A percentile compares a stretch with the other conserved stretches of the same genome.
phyloP scores from a whole-genome alignment of 1,140 invertebrate genomes.

The Potamilus streckersoni region DNA sequence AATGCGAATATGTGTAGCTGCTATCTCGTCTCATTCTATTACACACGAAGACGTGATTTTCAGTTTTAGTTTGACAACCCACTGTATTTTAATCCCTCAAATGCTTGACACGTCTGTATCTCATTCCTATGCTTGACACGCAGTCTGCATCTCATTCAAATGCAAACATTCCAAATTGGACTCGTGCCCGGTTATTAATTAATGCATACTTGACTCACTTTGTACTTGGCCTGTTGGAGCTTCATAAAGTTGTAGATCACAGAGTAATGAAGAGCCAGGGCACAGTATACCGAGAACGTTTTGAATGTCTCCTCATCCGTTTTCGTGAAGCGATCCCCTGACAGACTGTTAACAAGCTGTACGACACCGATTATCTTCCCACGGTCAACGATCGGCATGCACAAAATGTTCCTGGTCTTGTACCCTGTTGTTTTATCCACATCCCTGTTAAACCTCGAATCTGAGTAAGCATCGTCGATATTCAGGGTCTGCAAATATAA shows the following conservation, averaged over 20 bases:
- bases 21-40: no score
- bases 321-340: slow-evolving; percentile 42
- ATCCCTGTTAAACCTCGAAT: slow-evolving; percentile 86
- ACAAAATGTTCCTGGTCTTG: slow-evolving; percentile 72
- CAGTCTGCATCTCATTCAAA: no score
- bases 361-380: slow-evolving; percentile 51
- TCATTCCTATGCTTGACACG: no score
- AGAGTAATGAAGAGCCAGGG: slow-evolving; percentile 49
- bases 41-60: no score
- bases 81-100: no score
- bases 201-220: slow-evolving; percentile 11
- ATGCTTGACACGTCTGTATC: no score
- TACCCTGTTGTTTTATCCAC: slow-evolving; percentile 84
- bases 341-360: slow-evolving; percentile 48
- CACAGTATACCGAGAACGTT: slow-evolving; percentile 55
- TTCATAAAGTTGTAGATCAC: slow-evolving; percentile 41
- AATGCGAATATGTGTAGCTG: no score
- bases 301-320: slow-evolving; percentile 50
- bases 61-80: no score
- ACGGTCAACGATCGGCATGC: slow-evolving; percentile 53
- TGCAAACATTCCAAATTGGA: neutral
- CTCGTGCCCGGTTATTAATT: neutral
- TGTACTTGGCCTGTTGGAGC: slow-evolving; percentile 42
- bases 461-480: slow-evolving; percentile 87
- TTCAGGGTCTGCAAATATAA: slow-evolving; percentile 73